These are phyloP conservation scores for Manis pentadactyla DNA, from an alignment of 2,797 vertebrate genomes.

Conservation along the genomic window DNA sequence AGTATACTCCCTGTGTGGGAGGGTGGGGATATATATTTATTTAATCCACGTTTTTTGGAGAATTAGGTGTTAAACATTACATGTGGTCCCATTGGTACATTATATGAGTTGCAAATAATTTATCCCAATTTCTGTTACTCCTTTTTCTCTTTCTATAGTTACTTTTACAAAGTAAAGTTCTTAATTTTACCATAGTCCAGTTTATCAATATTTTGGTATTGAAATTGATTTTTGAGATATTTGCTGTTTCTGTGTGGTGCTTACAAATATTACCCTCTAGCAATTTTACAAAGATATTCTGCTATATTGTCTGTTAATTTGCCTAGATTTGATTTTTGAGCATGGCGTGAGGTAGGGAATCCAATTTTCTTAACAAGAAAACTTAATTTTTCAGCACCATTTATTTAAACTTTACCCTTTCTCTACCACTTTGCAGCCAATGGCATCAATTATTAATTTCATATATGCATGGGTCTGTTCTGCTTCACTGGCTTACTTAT, in stretches of 20 bases:
- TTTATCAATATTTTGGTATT: background rate
- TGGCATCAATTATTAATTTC: background rate
- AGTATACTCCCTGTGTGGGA: too few species aligned
- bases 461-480: background rate
- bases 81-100: background rate
- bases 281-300: background rate
- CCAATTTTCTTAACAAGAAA: background rate
- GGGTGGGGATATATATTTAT: background rate
- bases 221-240: too few species aligned
- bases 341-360: background rate
- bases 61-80: background rate
- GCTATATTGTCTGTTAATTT: background rate
- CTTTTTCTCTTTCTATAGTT: background rate
- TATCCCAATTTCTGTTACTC: background rate
- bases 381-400: background rate
- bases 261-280: background rate
- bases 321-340: background rate
- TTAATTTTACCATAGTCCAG: background rate
- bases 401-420: background rate
- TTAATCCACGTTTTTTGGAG: background rate
- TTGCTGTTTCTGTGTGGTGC: background rate
- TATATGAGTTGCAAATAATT: background rate
- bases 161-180: background rate
- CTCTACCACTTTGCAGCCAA: background rate
- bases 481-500: background rate